A percentile compares a stretch with the other conserved stretches of the same genome.
These are phyloP conservation scores for Trachelus tabidus DNA, from an alignment of 2,888 invertebrate genomes.

Conservation along the genomic window DNA sequence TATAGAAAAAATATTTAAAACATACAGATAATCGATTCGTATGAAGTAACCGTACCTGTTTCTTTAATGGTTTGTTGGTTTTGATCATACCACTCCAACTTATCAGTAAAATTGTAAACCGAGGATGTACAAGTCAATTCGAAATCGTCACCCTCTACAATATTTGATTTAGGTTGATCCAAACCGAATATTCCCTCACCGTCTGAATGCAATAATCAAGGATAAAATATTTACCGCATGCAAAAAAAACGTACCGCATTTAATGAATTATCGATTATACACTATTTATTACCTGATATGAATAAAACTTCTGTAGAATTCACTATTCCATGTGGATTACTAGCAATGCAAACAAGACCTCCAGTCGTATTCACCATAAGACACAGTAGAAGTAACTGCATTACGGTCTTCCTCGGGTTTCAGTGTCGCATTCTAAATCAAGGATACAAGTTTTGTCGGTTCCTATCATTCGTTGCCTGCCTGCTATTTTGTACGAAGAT, in stretches of 20 bases:
- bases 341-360: background rate
- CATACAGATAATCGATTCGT: background rate
- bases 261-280: background rate
- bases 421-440: background rate
- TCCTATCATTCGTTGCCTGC: background rate
- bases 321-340: background rate
- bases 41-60: conserved; percentile 34
- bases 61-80: conserved; percentile 30
- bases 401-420: background rate
- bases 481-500: background rate
- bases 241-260: background rate
- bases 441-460: background rate
- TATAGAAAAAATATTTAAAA: background rate
- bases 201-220: conserved; percentile 55
- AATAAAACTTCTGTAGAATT: background rate
- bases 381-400: background rate
- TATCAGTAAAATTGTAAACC: conserved; percentile 66
- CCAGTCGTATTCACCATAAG: background rate
- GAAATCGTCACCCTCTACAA: conserved; percentile 70
- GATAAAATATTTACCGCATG: conserved; percentile 12
- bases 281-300: background rate
- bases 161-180: conserved; percentile 45
- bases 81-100: conserved; percentile 68
- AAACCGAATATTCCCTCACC: conserved; percentile 65
- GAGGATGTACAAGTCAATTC: conserved; percentile 72